A percentile compares a stretch with the other conserved stretches of the same genome.
phyloP scores from a whole-genome alignment of 2,113 vertebrate species.

The Syngnathus typhle region DNA sequence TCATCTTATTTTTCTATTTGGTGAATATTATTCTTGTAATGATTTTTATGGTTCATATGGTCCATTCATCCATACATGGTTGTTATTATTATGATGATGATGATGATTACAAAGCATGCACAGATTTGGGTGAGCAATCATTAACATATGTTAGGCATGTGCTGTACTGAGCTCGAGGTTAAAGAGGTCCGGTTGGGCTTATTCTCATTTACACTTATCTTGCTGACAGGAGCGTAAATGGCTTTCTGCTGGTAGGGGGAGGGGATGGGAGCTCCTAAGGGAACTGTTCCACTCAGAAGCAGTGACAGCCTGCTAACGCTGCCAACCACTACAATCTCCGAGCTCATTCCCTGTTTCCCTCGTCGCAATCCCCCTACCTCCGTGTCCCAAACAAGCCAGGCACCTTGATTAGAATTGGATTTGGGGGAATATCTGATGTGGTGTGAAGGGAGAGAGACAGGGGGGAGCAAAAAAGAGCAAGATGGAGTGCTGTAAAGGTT shows the following conservation, averaged over 20 bases:
- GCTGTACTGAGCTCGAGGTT: not conserved
- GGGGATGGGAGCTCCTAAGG: conserved; percentile 35
- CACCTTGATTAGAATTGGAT: conserved; percentile 76
- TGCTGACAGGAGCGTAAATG: conserved; percentile 59
- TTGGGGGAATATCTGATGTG: conserved; percentile 58
- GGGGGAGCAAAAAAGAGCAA: conserved; percentile 34
- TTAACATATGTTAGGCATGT: not conserved
- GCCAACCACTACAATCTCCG: conserved; percentile 32
- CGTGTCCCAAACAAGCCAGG: conserved; percentile 45
- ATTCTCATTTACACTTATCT: conserved; percentile 55
- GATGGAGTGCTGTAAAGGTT: conserved; percentile 49
- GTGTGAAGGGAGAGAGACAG: conserved; percentile 42
- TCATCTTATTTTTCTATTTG: not conserved
- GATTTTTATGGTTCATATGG: not conserved
- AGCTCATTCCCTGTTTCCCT: conserved; percentile 13
- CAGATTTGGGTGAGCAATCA: conserved; percentile 9
- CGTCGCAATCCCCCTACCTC: not conserved
- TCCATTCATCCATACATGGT: too few species aligned
- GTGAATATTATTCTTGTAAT: not conserved
- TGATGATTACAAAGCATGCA: not conserved
- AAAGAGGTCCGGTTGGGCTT: conserved; percentile 23
- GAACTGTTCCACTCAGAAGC: conserved; percentile 43
- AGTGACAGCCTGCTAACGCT: conserved; percentile 56
- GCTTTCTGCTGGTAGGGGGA: conserved; percentile 54
- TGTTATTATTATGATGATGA: not conserved